Conservation (phyloP, 2,888 invertebrate genomes). For the Ectropis crepuscularia region DNA sequence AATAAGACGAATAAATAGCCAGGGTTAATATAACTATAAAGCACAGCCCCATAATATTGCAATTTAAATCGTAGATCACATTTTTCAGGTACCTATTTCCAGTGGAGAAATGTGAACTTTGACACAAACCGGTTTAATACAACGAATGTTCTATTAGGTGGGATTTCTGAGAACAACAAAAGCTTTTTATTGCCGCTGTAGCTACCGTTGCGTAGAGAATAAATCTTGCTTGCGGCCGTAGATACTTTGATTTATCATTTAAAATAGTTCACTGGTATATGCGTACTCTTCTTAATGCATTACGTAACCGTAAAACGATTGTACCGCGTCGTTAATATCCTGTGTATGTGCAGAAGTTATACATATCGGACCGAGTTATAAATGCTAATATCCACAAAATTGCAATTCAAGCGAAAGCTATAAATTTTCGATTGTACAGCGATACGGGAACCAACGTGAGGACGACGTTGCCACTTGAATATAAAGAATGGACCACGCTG, state of each 20-base stretch:
- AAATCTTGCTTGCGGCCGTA: conserved; percentile 28
- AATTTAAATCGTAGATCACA: conserved; percentile 37
- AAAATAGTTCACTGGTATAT: conserved; percentile 5
- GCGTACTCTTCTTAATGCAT: conserved; percentile 8
- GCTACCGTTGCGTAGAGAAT: conserved; percentile 27
- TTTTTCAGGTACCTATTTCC: conserved; percentile 16
- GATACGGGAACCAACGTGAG: conserved; percentile 41
- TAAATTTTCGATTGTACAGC: conserved; percentile 55
- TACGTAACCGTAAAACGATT: neutral
- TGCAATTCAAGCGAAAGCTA: conserved; percentile 46
- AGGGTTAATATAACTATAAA: conserved; percentile 22
- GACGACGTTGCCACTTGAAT: conserved; percentile 43
- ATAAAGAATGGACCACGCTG: conserved; percentile 45
- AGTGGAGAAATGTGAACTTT: conserved; percentile 46
- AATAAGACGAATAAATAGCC: conserved; percentile 27
- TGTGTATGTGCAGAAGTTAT: neutral
- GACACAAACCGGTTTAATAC: conserved; percentile 40
- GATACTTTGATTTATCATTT: conserved; percentile 29
- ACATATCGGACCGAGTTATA: conserved; percentile 10
- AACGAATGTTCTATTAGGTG: conserved; percentile 34
- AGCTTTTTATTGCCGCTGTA: conserved; percentile 31
- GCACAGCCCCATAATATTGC: conserved; percentile 33
- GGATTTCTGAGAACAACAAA: conserved; percentile 35
- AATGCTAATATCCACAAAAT: conserved; percentile 27
- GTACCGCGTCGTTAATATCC: neutral